Base-by-base conservation (phyloP, 2,888 invertebrate genomes). In the Horisme vitalbata region DNA sequence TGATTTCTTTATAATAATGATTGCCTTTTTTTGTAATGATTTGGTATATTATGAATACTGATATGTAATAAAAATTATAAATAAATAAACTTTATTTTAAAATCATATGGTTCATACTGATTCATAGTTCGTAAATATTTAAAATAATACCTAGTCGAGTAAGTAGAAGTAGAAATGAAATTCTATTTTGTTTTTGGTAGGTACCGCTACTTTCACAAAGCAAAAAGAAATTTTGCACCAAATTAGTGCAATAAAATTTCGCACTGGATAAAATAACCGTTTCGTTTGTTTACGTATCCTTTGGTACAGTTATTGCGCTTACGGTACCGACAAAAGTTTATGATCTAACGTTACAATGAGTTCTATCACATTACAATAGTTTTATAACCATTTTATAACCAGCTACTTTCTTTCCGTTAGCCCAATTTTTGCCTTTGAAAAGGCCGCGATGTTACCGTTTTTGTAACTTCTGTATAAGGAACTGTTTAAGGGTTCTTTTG, bases 381-480 rank as follows among this genome's bases (percentile, higher is more conserved):
- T 79, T 77, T 79, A 74, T 79, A 78, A 26, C 32, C 32, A 7
- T 39, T 23, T 44, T 46, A 50, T 52, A 56, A 80, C 82, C 57
- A 34, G 78, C 79, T 80, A 80, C 82, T 82, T 82, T 82, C 81
- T 79, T 79, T 73, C 80, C 78, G 80, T 80, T 80, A 87, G 69
- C 50, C 77, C 65, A 81, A 73, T 82, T 83, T 71, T 59, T 61
- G 60, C 43, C 72, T 83, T 84, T 84, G 79, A 74, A 68, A 57
- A 38, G 62, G 82, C 87, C 85, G 73, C 74, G 58, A 57, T 65
- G 63, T 66, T 73, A 63, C 77, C 65, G 73, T 79, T 72, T 63
- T n/a, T 30, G 24, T 14, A 34, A 48, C 48, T 48, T 30, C 48
- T 48, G 43, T 48, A 28, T 38, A 38, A 10, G 24, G 43, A 32